Evolutionary conservation across 2,888 invertebrate species (phyloP).

Genomic region (Carcina quercana): DNA sequence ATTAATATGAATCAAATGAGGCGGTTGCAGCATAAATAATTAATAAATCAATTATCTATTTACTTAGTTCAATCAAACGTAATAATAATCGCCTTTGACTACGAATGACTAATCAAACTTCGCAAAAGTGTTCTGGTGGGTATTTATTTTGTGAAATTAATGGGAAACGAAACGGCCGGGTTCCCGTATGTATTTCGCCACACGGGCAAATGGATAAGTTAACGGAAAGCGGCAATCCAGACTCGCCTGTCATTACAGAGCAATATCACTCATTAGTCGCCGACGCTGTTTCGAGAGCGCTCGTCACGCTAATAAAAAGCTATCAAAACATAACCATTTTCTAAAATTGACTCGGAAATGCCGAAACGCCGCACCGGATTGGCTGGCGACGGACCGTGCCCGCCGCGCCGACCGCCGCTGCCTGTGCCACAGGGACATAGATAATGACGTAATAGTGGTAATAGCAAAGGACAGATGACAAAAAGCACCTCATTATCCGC

Average conservation of each 20-base stretch:
- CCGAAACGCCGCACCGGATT: slow-evolving; percentile 25
- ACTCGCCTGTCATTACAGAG: background rate
- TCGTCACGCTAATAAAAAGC: slow-evolving; percentile 29
- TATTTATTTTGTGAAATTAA: too few species aligned
- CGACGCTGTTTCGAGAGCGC: slow-evolving; percentile 18
- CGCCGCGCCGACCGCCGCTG: slow-evolving; percentile 4
- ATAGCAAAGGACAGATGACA: slow-evolving; percentile 51
- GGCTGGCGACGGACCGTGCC: slow-evolving; percentile 15
- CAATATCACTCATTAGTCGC: slow-evolving; percentile 20
- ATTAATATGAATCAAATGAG: too few species aligned
- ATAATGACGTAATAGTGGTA: slow-evolving; percentile 34
- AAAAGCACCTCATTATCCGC: slow-evolving; percentile 52
- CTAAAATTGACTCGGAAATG: slow-evolving; percentile 27
- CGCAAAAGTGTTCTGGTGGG: too few species aligned
- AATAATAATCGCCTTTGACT: too few species aligned
- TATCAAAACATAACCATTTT: slow-evolving; percentile 25
- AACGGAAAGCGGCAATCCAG: too few species aligned
- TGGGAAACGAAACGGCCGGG: too few species aligned
- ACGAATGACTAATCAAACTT: too few species aligned
- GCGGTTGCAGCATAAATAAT: too few species aligned
- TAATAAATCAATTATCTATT: too few species aligned
- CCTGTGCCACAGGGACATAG: slow-evolving; percentile 19
- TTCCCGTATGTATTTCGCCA: too few species aligned
- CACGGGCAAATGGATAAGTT: too few species aligned
- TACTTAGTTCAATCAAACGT: too few species aligned